Evolutionary conservation across 2,113 vertebrate genomes (phyloP).

Genomic region (Antennarius striatus): DNA sequence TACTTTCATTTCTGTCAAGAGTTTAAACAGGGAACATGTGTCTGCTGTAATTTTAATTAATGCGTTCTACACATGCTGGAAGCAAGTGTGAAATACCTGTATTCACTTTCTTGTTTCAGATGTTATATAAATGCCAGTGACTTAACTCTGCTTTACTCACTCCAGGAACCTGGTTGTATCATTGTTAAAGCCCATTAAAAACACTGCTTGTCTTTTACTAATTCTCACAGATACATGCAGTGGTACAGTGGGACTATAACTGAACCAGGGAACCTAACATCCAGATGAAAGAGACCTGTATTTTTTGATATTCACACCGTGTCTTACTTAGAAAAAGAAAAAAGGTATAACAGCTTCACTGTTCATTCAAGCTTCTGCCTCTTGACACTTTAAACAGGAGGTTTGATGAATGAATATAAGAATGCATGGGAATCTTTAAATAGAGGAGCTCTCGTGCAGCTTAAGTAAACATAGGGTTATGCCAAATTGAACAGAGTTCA

Average conservation of each 20-base stretch:
- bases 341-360: slow-evolving; percentile 19
- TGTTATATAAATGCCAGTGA: too few relatives aligned
- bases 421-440: slow-evolving; percentile 40
- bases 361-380: slow-evolving; percentile 41
- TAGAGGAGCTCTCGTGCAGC: slow-evolving; percentile 50
- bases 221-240: background rate
- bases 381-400: slow-evolving; percentile 52
- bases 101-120: too few relatives aligned
- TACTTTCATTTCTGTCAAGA: background rate
- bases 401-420: slow-evolving; percentile 45
- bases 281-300: slow-evolving; percentile 25
- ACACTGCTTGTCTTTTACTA: background rate
- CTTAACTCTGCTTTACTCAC: too few relatives aligned
- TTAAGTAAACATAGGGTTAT: slow-evolving; percentile 53
- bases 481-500: slow-evolving; percentile 57
- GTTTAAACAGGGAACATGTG: background rate
- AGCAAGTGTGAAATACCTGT: too few relatives aligned
- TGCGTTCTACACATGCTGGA: too few relatives aligned
- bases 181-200: slow-evolving; percentile 3
- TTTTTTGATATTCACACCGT: slow-evolving; percentile 35
- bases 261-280: slow-evolving; percentile 19
- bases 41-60: background rate
- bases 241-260: slow-evolving; percentile 17
- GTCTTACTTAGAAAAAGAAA: slow-evolving; percentile 10
- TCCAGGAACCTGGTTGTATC: background rate